Evolutionary conservation across 2,797 vertebrate species (phyloP).

Genomic region (Micrastur ruficollis): DNA sequence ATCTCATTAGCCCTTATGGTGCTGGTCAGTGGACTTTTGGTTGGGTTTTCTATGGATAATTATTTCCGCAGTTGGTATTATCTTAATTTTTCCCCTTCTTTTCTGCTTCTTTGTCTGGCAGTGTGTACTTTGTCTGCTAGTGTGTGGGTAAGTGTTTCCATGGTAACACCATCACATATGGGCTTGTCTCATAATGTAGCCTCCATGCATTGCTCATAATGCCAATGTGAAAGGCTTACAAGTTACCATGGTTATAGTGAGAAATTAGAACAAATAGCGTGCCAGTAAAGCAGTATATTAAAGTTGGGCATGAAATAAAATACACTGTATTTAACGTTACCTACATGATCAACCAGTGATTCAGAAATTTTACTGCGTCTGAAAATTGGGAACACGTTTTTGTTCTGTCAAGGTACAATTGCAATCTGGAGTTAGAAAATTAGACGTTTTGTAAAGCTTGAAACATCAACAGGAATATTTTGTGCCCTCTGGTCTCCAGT

Average conservation of each 20-base stretch:
- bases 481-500: slow-evolving; percentile 44
- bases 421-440: background rate
- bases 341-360: background rate
- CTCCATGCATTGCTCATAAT: slow-evolving; percentile 73
- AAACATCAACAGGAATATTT: background rate
- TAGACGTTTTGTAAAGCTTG: background rate
- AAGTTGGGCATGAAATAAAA: slow-evolving; percentile 58
- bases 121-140: slow-evolving; percentile 78
- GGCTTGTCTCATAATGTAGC: slow-evolving; percentile 73
- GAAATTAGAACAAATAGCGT: slow-evolving; percentile 63
- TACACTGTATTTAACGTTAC: background rate
- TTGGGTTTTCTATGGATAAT: slow-evolving; percentile 42
- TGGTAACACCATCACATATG: slow-evolving; percentile 77
- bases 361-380: background rate
- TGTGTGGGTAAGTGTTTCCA: slow-evolving; percentile 84
- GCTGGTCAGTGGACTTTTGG: background rate
- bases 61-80: slow-evolving; percentile 25
- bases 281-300: slow-evolving; percentile 1
- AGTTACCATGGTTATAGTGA: slow-evolving; percentile 77
- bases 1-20: background rate
- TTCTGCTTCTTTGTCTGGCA: slow-evolving; percentile 74
- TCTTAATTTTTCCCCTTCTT: slow-evolving; percentile 73
- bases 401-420: background rate
- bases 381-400: background rate
- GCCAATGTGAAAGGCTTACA: slow-evolving; percentile 71